Evolutionary conservation across 2,888 invertebrate species (phyloP).

Genomic region (Sesia apiformis): DNA sequence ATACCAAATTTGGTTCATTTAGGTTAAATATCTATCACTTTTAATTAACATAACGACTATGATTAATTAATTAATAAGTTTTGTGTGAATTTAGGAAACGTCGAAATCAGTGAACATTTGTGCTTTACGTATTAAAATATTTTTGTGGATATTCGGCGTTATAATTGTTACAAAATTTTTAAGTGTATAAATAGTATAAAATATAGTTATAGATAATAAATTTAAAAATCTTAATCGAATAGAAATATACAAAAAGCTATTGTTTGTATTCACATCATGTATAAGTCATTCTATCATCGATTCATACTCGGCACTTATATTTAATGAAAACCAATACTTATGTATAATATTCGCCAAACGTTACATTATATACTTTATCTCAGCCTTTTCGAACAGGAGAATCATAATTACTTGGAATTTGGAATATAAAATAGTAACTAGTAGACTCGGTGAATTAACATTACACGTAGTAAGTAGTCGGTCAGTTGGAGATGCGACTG

Average conservation of each 20-base stretch:
- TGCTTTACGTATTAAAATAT: background rate
- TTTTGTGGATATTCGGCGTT: background rate
- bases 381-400: constrained; percentile 74
- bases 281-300: constrained; percentile 16
- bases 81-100: constrained; percentile 3
- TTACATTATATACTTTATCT: constrained; percentile 56
- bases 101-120: constrained; percentile 14
- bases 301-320: constrained; percentile 20
- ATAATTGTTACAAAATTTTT: constrained; percentile 8
- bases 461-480: constrained; percentile 33
- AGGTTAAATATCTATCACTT: too few relatives aligned
- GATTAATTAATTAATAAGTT: too few relatives aligned
- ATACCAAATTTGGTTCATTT: too few relatives aligned
- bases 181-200: constrained; percentile 42
- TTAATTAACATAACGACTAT: too few relatives aligned
- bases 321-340: constrained; percentile 41
- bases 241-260: constrained; percentile 70
- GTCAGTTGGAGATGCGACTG: constrained; percentile 12
- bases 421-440: constrained; percentile 68
- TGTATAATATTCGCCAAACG: constrained; percentile 55
- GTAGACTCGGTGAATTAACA: constrained; percentile 62
- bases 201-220: constrained; percentile 46
- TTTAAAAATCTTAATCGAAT: constrained; percentile 57
- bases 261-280: constrained; percentile 46
- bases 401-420: constrained; percentile 58